phyloP scores from a whole-genome alignment of 2,113 vertebrate species.

The Panthera uncia region DNA sequence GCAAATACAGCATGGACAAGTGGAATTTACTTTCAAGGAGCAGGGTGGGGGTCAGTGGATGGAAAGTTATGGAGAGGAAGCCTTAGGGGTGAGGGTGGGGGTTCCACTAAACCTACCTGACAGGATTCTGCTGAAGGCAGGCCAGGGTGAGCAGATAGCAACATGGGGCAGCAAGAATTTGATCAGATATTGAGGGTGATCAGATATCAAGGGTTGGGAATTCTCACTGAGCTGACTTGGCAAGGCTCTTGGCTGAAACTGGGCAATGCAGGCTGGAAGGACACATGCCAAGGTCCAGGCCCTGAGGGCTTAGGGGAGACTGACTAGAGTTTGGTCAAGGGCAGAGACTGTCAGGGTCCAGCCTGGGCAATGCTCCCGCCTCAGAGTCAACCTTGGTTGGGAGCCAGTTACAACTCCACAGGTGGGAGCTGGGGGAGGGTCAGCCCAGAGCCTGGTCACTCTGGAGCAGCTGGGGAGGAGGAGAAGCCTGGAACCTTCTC shows the following conservation, averaged over 20 bases:
- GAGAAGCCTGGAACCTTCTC: background rate
- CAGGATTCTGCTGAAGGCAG: background rate
- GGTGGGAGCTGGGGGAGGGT: background rate
- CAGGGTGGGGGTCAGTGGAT: background rate
- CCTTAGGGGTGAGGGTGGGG: no score
- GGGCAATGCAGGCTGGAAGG: no score
- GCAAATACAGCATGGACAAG: background rate
- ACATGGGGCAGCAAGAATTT: background rate
- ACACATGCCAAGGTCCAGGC: background rate
- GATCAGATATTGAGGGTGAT: background rate
- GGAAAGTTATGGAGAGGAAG: background rate
- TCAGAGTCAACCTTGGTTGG: background rate
- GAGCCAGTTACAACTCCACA: background rate
- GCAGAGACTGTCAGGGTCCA: background rate
- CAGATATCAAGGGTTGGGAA: background rate
- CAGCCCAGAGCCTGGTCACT: background rate
- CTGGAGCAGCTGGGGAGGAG: background rate
- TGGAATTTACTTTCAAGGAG: background rate
- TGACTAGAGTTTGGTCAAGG: background rate
- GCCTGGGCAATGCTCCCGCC: background rate
- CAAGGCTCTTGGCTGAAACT: background rate
- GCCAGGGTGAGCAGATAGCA: background rate
- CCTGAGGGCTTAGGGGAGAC: background rate
- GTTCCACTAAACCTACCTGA: background rate
- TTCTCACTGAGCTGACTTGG: background rate